Evolutionary conservation across 2,797 vertebrate genomes (phyloP).

Genomic region (Enteromius mattozi): DNA sequence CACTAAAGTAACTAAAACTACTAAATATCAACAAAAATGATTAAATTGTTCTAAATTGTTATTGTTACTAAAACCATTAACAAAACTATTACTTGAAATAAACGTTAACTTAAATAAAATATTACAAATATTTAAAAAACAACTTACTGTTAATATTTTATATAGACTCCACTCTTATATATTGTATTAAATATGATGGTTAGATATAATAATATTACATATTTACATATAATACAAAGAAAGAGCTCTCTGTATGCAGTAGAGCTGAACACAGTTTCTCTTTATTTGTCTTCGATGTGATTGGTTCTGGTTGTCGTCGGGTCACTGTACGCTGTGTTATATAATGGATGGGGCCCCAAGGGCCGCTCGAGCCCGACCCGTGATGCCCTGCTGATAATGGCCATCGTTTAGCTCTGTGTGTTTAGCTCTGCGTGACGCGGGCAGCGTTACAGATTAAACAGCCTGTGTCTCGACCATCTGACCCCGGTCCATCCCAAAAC

Average conservation of each 20-base stretch:
- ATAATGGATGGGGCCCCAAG: slow-evolving; percentile 52
- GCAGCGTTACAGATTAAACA: slow-evolving; percentile 28
- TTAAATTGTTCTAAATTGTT: no score
- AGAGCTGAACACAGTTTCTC: background rate
- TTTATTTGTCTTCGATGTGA: background rate
- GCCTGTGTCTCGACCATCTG: slow-evolving; percentile 27
- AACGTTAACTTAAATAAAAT: background rate
- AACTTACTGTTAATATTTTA: background rate
- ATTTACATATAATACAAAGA: background rate
- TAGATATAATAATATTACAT: background rate
- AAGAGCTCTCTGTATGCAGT: background rate
- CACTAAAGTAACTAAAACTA: background rate
- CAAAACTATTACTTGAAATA: background rate
- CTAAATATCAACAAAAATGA: background rate
- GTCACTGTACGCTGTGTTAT: slow-evolving; percentile 56
- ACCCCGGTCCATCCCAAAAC: slow-evolving; percentile 16
- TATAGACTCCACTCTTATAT: background rate
- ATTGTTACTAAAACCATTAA: no score
- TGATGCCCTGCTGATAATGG: slow-evolving; percentile 63
- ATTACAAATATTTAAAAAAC: background rate
- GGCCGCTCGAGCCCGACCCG: slow-evolving; percentile 50
- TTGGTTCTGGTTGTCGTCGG: background rate
- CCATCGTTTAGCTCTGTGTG: slow-evolving; percentile 48
- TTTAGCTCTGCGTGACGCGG: slow-evolving; percentile 29
- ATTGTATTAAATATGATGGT: background rate